Evolutionary conservation across 2,797 vertebrate species (phyloP).

Genomic region (Rhynchotus rufescens): DNA sequence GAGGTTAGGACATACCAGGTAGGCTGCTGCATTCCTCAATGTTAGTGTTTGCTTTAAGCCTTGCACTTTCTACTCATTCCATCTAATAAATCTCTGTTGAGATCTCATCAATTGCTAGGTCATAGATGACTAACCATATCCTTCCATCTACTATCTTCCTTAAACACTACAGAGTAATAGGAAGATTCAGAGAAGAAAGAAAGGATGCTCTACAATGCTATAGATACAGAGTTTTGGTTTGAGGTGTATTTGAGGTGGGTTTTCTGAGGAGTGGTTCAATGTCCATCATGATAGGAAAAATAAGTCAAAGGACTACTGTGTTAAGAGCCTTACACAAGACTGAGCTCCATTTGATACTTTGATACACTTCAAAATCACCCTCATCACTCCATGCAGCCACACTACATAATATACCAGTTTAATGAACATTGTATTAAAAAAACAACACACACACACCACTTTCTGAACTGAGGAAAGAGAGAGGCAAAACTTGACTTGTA

Average conservation of each 20-base stretch:
- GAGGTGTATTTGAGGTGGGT: not conserved
- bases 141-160: not conserved
- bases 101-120: not conserved
- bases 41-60: not conserved
- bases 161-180: not conserved
- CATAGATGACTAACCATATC: not conserved
- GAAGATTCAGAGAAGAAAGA: not conserved
- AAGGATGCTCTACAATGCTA: not conserved
- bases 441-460: not conserved
- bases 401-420: not conserved
- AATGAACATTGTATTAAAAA: not conserved
- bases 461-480: not conserved
- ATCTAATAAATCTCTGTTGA: not conserved
- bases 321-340: not conserved
- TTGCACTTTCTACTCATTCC: not conserved
- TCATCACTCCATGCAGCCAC: not conserved
- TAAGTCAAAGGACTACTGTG: no score
- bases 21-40: not conserved
- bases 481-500: not conserved
- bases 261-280: not conserved
- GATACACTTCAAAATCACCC: not conserved
- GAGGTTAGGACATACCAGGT: rapidly evolving
- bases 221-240: not conserved
- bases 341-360: rapidly evolving
- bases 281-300: not conserved